Conservation (phyloP, 2,888 invertebrate species). For the Orthosia gothica region DNA sequence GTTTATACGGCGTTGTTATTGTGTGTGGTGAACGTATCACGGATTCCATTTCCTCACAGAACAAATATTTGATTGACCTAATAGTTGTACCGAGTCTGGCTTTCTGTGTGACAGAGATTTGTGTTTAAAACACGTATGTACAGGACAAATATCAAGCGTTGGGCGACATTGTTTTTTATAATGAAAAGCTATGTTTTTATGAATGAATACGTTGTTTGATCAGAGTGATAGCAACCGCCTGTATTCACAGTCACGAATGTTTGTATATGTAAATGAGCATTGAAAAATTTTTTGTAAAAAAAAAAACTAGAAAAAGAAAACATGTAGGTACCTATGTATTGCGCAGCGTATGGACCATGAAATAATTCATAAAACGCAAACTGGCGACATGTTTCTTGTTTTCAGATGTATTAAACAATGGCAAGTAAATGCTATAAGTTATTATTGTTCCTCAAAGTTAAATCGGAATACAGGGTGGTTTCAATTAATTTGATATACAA, state of each 20-base stretch:
- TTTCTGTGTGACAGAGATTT: neutral
- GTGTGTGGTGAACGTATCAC: neutral
- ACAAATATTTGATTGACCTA: slow-evolving; percentile 13
- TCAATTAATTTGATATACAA: slow-evolving; percentile 68
- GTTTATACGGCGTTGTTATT: neutral
- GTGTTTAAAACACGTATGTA: neutral
- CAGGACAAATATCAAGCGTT: neutral
- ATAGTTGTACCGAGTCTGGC: neutral
- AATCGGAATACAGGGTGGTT: slow-evolving; percentile 83
- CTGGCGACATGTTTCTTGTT: slow-evolving; percentile 64
- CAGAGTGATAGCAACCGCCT: slow-evolving; percentile 16
- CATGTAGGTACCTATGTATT: slow-evolving; percentile 23
- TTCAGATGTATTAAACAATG: slow-evolving; percentile 36
- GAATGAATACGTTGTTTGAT: neutral
- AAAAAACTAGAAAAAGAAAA: slow-evolving; percentile 7
- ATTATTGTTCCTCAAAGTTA: slow-evolving; percentile 59
- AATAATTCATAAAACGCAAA: slow-evolving; percentile 55
- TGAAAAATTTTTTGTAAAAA: slow-evolving; percentile 5
- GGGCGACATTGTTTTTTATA: neutral
- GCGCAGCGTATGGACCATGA: slow-evolving; percentile 51
- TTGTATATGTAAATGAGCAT: slow-evolving; percentile 9
- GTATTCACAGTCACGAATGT: slow-evolving; percentile 22
- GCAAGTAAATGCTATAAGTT: slow-evolving; percentile 36
- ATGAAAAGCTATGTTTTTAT: neutral
- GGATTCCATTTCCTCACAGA: neutral